These are phyloP conservation scores for Thymelicus acteon DNA, from an alignment of 2,888 invertebrate species.

Conservation along the genomic window DNA sequence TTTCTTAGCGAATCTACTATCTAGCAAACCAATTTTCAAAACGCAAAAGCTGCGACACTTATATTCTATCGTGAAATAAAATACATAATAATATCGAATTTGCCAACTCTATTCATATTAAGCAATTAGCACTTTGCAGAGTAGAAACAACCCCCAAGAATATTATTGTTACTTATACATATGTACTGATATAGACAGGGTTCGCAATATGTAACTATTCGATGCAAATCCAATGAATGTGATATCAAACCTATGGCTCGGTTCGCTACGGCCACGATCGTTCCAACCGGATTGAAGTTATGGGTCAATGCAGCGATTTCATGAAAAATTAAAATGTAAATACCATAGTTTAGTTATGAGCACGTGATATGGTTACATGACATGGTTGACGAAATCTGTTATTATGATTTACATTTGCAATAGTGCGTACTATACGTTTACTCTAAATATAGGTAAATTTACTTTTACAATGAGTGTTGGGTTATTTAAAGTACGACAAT, in stretches of 20 bases:
- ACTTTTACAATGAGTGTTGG: too few species aligned
- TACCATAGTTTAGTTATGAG: slow-evolving; percentile 56
- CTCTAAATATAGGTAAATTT: background rate
- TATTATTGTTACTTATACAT: slow-evolving; percentile 35
- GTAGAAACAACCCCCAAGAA: slow-evolving; percentile 38
- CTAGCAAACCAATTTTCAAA: background rate
- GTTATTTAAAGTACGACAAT: too few species aligned
- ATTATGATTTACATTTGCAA: background rate
- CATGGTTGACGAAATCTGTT: background rate
- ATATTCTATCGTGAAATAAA: slow-evolving; percentile 2
- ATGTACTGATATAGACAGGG: slow-evolving; percentile 39
- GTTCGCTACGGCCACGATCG: slow-evolving; percentile 74
- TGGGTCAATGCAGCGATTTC: slow-evolving; percentile 75
- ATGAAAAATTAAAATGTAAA: slow-evolving; percentile 80
- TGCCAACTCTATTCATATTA: slow-evolving; percentile 45
- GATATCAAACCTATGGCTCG: slow-evolving; percentile 83
- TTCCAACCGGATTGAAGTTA: slow-evolving; percentile 67
- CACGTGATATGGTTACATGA: slow-evolving; percentile 1
- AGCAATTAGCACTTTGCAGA: slow-evolving; percentile 41
- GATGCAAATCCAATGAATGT: slow-evolving; percentile 74
- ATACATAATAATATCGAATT: slow-evolving; percentile 39
- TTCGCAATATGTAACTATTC: slow-evolving; percentile 71
- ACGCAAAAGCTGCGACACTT: background rate
- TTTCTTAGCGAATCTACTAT: background rate
- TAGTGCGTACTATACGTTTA: background rate